These are phyloP conservation scores for Meiosimyza platycephala DNA, from an alignment of 2,888 invertebrate genomes.

Conservation along the genomic window DNA sequence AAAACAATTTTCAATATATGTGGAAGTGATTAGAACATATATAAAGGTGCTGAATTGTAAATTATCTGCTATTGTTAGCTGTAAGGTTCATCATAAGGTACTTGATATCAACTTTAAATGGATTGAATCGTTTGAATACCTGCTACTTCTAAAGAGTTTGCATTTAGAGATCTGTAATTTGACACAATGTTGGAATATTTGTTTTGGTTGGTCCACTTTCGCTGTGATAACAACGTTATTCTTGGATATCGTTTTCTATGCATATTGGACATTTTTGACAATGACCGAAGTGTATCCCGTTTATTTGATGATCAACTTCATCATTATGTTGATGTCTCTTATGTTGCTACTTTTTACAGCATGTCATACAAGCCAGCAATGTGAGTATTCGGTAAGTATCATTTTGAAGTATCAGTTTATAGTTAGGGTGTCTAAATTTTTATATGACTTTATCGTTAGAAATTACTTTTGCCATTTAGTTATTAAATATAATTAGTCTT, in stretches of 20 bases:
- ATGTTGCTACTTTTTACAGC: too few relatives aligned
- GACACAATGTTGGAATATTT: not conserved
- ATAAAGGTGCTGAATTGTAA: constrained; percentile 17
- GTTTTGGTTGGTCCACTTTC: constrained; percentile 25
- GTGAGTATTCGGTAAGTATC: too few relatives aligned
- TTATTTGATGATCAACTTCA: too few relatives aligned
- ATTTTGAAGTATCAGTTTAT: not conserved
- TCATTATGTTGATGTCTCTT: too few relatives aligned
- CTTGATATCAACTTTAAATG: not conserved
- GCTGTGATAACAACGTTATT: constrained; percentile 5
- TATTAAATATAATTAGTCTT: too few relatives aligned
- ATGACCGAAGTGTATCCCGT: too few relatives aligned
- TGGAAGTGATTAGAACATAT: constrained; percentile 10
- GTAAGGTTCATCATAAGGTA: not conserved
- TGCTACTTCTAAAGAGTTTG: constrained; percentile 17
- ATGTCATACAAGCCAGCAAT: too few relatives aligned
- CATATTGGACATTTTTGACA: constrained; percentile 22
- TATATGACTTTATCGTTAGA: too few relatives aligned
- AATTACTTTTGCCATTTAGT: too few relatives aligned
- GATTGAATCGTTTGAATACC: constrained; percentile 18
- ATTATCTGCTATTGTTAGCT: not conserved
- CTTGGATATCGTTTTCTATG: constrained; percentile 12
- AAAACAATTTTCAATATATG: constrained; percentile 3
- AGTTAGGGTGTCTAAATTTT: too few relatives aligned
- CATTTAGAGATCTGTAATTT: constrained; percentile 22